A percentile compares a stretch with the other conserved stretches of the same genome.
These are phyloP conservation scores for Macrobrachium rosenbergii DNA, from an alignment of 1,140 invertebrate species.

Conservation along the genomic window DNA sequence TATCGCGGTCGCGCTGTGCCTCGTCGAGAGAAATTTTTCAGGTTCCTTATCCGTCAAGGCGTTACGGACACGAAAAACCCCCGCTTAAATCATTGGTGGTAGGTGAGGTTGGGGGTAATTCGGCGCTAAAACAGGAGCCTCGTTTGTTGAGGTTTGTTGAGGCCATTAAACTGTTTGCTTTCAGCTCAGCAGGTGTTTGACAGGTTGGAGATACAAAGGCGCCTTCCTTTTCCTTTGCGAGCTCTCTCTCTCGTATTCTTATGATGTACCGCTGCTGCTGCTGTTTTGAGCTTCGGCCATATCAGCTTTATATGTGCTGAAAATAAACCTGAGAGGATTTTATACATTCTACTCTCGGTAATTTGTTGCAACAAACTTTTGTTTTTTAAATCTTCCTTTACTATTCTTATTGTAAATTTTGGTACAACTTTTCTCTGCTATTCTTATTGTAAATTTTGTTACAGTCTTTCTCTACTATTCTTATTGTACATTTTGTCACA, in stretches of 20 bases:
- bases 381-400: too few relatives aligned
- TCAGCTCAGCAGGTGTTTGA: conserved; percentile 56
- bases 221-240: not conserved
- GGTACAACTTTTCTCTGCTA: too few relatives aligned
- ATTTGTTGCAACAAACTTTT: too few relatives aligned
- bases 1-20: too few relatives aligned
- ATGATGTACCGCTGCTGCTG: not conserved
- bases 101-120: conserved; percentile 13
- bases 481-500: too few relatives aligned
- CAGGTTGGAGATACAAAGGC: conserved; percentile 36
- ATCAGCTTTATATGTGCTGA: too few relatives aligned
- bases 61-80: not conserved
- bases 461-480: too few relatives aligned
- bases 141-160: conserved; percentile 57
- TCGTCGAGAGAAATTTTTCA: not conserved
- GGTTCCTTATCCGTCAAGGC: not conserved
- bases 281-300: not conserved
- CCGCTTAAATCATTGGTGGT: conserved; percentile 14
- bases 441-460: too few relatives aligned
- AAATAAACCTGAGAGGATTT: too few relatives aligned
- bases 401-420: too few relatives aligned
- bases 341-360: too few relatives aligned
- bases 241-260: not conserved
- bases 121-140: conserved; percentile 34
- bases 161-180: conserved; percentile 60